phyloP scores from a whole-genome alignment of 1,140 invertebrate genomes.

The Caenorhabditis inopinata region DNA sequence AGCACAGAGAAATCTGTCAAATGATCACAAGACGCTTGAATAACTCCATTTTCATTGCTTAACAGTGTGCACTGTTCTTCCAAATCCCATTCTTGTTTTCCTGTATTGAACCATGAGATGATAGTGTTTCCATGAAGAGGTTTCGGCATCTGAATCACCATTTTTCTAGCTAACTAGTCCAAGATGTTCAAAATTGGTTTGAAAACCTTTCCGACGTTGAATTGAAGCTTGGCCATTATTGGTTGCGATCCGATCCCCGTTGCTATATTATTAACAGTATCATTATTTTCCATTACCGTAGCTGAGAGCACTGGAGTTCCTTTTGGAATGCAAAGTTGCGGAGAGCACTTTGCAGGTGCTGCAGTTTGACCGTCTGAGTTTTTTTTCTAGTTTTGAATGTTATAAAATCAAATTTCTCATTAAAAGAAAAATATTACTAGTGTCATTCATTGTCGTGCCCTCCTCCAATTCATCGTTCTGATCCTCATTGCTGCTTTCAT shows the following conservation, averaged over 20 bases:
- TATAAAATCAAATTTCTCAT: no score
- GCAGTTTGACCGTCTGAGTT: no score
- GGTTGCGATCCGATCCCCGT: neutral
- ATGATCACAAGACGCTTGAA: conserved; percentile 20
- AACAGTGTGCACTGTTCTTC: neutral
- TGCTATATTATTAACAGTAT: neutral
- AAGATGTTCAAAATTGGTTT: neutral
- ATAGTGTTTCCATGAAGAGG: conserved; percentile 22
- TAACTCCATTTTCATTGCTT: neutral
- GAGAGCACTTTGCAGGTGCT: no score
- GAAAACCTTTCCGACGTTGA: conserved; percentile 13
- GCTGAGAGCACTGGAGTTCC: neutral
- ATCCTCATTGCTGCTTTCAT: neutral
- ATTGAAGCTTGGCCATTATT: conserved; percentile 18
- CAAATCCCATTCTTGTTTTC: neutral
- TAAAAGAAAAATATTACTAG: no score
- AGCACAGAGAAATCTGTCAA: conserved; percentile 37
- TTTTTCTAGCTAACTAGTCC: neutral
- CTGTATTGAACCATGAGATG: conserved; percentile 6
- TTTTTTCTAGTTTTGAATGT: no score
- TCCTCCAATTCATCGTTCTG: neutral
- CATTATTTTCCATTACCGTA: neutral
- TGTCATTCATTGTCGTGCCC: neutral
- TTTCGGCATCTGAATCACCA: neutral
- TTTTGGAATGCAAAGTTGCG: no score